Conservation (phyloP, 2,888 invertebrate genomes). For the Ophion costatus region DNA sequence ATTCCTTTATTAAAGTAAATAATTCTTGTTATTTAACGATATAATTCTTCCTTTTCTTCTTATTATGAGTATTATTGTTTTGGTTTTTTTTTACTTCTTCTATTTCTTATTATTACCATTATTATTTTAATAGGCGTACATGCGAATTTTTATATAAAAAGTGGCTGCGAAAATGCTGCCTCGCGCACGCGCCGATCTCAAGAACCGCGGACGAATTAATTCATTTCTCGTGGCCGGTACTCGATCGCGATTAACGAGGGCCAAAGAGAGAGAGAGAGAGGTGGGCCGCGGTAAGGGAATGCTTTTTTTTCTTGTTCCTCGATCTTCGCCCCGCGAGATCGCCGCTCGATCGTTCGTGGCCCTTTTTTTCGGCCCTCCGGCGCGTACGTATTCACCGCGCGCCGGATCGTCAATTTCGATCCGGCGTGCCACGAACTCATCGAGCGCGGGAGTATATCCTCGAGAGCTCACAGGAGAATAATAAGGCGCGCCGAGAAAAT, state of each 20-base stretch:
- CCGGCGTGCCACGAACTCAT: neutral
- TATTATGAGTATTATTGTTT: too few species aligned
- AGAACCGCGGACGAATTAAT: constrained; percentile 51
- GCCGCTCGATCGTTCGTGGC: constrained; percentile 50
- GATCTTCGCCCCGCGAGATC: constrained; percentile 32
- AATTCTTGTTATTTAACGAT: too few species aligned
- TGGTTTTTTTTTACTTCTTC: neutral
- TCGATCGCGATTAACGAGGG: constrained; percentile 57
- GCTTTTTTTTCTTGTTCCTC: constrained; percentile 30
- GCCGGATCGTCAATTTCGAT: constrained; percentile 61
- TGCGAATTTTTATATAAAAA: neutral
- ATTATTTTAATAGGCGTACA: neutral
- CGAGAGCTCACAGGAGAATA: neutral
- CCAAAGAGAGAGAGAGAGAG: constrained; percentile 1
- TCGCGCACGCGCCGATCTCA: constrained; percentile 39
- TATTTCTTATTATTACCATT: neutral
- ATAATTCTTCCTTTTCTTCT: too few species aligned
- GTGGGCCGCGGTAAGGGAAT: constrained; percentile 15
- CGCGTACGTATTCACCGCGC: constrained; percentile 15
- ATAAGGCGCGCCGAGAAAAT: neutral
- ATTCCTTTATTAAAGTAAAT: too few species aligned
- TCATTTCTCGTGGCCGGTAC: constrained; percentile 52
- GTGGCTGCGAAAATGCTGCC: constrained; percentile 10
- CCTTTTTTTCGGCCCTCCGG: constrained; percentile 30
- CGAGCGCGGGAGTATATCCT: neutral